Conservation (phyloP, 1,140 invertebrate genomes). For the Riptortus pedestris region DNA sequence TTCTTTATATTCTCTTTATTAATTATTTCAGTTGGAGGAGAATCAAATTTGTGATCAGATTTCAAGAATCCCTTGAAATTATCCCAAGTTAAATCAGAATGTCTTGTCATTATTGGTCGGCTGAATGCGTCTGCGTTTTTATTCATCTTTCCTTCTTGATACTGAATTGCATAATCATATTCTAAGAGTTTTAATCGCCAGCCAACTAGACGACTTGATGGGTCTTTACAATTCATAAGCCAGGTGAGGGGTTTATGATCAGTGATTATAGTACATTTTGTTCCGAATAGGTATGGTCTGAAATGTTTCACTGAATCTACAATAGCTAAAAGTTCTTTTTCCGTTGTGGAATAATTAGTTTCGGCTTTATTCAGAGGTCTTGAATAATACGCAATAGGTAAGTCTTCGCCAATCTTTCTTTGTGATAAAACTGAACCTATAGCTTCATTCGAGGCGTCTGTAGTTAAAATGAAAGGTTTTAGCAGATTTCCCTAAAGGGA, state of each 20-base stretch:
- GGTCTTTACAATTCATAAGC: constrained; percentile 39
- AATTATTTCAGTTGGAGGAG: too few species aligned
- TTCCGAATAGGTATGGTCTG: constrained; percentile 35
- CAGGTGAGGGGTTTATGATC: constrained; percentile 39
- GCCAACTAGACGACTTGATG: too few species aligned
- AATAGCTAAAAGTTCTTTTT: constrained; percentile 35
- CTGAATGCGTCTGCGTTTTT: constrained; percentile 37
- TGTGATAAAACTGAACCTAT: constrained; percentile 40
- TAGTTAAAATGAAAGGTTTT: constrained; percentile 44
- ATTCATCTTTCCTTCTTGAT: too few species aligned
- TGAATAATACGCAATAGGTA: constrained; percentile 35
- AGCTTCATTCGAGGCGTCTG: constrained; percentile 43
- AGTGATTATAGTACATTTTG: constrained; percentile 33
- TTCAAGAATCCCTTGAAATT: neutral
- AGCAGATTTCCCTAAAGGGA: too few species aligned
- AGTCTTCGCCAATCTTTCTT: too few species aligned
- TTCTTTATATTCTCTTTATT: too few species aligned
- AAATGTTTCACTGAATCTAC: too few species aligned
- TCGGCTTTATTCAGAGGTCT: constrained; percentile 36
- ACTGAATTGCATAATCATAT: constrained; percentile 39
- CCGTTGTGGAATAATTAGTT: constrained; percentile 33
- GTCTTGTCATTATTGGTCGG: constrained; percentile 35
- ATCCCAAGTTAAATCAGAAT: neutral
- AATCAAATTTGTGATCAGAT: neutral
- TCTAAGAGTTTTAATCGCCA: too few species aligned